Base-by-base conservation (phyloP, 2,113 vertebrate species). In the Prolemur simus region DNA sequence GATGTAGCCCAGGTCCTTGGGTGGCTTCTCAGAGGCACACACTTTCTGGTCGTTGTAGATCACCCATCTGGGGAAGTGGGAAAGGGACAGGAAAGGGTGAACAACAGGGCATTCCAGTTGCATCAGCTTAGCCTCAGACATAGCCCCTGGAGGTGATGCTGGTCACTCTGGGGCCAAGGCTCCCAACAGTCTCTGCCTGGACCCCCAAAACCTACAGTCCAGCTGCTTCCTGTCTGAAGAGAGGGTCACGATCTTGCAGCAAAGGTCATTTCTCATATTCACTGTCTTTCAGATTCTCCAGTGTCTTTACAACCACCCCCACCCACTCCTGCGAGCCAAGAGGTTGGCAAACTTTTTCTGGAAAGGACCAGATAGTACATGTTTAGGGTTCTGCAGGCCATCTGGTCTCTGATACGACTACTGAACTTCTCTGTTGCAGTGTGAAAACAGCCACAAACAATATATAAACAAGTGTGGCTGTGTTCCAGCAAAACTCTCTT, bases 1-100 rank as follows among this genome's bases (percentile, higher is more conserved):
- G 98, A 99, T 99, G 98, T 99, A 99, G 94, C 99, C 99, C 98
- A 99, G 98, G 98, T 99, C 99, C 98, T 99, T 99, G 95, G 99
- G 99, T 3, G 99, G 99, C 98, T 99, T 99, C 98, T 99, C 99
- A 47, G 99, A 99, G 98, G 99, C 99, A 95, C 99, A 99, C 89
- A 99, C 99, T 98, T 99, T 99, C 99, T 99, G 99, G 98, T 99
- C 99, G 0, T 99, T 99, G 98, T 99, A 99, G 98, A 99, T 99
- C 96, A 99, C 99, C 99, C 99, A 99, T 96, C 99, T 99, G 92
- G 91, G 54, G 32, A 56, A 52, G 25, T 21, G 1, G 78, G 69
- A 15, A 45, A 37, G 74, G 63, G 56, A 95, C 21, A 85, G 84
- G 25, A 58, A 69, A 0, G 0, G 56, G 15, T 82, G n/a, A 77